Evolutionary conservation across 2,888 invertebrate genomes (phyloP).

Genomic region (Diogma glabrata): DNA sequence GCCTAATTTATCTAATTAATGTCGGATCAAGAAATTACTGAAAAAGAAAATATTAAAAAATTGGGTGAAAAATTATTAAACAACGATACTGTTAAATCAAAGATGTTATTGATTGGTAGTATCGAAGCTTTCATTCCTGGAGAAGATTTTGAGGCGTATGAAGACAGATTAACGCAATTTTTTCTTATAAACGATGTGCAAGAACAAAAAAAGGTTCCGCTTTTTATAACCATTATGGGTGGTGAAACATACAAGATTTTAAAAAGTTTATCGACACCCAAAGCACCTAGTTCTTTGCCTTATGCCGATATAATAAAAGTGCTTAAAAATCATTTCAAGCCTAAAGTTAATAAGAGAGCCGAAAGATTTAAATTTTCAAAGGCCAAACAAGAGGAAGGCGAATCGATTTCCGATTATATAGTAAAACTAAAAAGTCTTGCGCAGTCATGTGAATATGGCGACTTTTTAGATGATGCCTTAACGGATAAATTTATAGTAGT

Average conservation of each 20-base stretch:
- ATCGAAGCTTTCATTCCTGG: too few relatives aligned
- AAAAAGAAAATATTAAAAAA: too few relatives aligned
- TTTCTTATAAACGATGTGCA: background rate
- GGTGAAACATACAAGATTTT: background rate
- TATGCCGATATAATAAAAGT: background rate
- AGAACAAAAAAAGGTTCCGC: too few relatives aligned
- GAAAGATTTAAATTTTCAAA: background rate
- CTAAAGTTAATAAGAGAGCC: background rate
- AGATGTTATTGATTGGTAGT: too few relatives aligned
- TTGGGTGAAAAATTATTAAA: too few relatives aligned
- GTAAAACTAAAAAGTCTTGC: background rate
- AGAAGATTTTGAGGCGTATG: background rate
- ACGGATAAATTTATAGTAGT: background rate
- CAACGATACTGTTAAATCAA: too few relatives aligned
- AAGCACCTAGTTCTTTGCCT: background rate
- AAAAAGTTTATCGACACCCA: background rate
- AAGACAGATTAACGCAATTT: background rate
- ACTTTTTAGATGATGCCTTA: background rate
- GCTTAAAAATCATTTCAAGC: background rate
- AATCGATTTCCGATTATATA: background rate
- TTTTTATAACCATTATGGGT: too few relatives aligned
- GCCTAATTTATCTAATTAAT: too few relatives aligned
- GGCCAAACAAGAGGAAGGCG: too few relatives aligned
- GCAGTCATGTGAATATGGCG: background rate
- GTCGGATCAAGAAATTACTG: too few relatives aligned